These are phyloP conservation scores for Brotula barbata DNA, from an alignment of 2,797 vertebrate genomes.

Conservation along the genomic window DNA sequence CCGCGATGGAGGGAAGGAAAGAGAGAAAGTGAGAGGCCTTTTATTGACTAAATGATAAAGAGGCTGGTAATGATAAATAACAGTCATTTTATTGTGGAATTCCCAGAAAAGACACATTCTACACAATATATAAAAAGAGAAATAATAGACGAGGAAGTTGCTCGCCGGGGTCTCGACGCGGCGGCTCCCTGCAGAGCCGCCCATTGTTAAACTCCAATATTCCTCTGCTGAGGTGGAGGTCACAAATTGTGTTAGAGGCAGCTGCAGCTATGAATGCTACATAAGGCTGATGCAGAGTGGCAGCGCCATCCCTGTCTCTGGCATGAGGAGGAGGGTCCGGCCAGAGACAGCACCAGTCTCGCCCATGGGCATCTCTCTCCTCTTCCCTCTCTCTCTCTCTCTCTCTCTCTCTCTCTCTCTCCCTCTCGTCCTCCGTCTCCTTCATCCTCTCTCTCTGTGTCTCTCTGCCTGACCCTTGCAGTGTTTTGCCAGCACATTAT, in stretches of 20 bases:
- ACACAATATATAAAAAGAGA: slow-evolving; percentile 88
- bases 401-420: slow-evolving; percentile 5
- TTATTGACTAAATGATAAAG: slow-evolving; percentile 99
- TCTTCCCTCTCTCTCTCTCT: slow-evolving; percentile 26
- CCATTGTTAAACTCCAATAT: slow-evolving; percentile 93
- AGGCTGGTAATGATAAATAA: slow-evolving; percentile 99
- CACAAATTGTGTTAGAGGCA: slow-evolving; percentile 86
- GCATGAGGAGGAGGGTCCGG: slow-evolving; percentile 72
- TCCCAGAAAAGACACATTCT: slow-evolving; percentile 99
- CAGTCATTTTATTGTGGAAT: slow-evolving; percentile 99
- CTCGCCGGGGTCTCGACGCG: slow-evolving; percentile 55
- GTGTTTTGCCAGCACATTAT: slow-evolving; percentile 61
- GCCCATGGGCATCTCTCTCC: slow-evolving; percentile 64
- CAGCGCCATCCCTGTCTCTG: slow-evolving; percentile 73
- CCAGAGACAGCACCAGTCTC: slow-evolving; percentile 73
- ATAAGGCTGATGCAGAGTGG: slow-evolving; percentile 81
- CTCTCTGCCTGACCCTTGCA: slow-evolving; percentile 19
- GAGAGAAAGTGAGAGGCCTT: slow-evolving; percentile 91
- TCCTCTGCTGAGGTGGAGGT: slow-evolving; percentile 83
- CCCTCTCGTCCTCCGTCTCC: slow-evolving; percentile 17
- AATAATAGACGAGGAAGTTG: slow-evolving; percentile 83
- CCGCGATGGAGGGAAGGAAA: slow-evolving; percentile 86
- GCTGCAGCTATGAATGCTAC: slow-evolving; percentile 86
- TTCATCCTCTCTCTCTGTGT: slow-evolving; percentile 47
- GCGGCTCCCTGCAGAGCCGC: slow-evolving; percentile 80